These are phyloP conservation scores for Agrochola macilenta DNA, from an alignment of 2,888 invertebrate genomes.

Conservation along the genomic window DNA sequence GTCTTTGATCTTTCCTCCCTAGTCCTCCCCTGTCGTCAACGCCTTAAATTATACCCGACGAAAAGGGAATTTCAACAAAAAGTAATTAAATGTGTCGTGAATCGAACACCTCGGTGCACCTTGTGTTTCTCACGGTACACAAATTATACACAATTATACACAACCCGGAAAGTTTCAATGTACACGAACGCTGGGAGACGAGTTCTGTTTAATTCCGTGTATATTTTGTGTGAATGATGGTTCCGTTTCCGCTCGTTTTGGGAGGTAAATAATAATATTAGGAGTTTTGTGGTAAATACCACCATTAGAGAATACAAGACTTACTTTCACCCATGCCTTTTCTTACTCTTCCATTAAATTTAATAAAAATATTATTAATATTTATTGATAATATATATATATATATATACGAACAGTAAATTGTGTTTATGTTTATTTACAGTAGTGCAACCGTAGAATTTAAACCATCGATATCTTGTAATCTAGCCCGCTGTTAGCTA, in stretches of 20 bases:
- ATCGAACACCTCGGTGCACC: slow-evolving; percentile 68
- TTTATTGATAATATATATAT: neutral
- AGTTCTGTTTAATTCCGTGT: slow-evolving; percentile 54
- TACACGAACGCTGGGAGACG: slow-evolving; percentile 50
- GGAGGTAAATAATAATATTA: slow-evolving; percentile 25
- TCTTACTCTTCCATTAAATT: too few relatives aligned
- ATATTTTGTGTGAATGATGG: slow-evolving; percentile 59
- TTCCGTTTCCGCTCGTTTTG: slow-evolving; percentile 32
- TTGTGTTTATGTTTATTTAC: neutral
- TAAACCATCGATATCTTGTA: neutral
- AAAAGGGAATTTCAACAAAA: slow-evolving; percentile 65
- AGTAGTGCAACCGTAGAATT: neutral
- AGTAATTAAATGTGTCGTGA: slow-evolving; percentile 67
- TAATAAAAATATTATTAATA: neutral
- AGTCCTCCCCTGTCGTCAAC: slow-evolving; percentile 24
- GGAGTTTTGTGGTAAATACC: neutral
- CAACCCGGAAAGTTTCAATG: slow-evolving; percentile 65
- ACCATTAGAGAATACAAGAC: neutral
- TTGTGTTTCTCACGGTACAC: slow-evolving; percentile 65
- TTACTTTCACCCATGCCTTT: neutral
- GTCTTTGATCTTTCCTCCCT: slow-evolving; percentile 36
- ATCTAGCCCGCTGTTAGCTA: neutral
- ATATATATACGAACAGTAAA: neutral
- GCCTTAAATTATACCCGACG: slow-evolving; percentile 52
- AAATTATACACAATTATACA: slow-evolving; percentile 62